Base-by-base conservation (phyloP, 2,888 invertebrate species). In the Spisula subtruncata region DNA sequence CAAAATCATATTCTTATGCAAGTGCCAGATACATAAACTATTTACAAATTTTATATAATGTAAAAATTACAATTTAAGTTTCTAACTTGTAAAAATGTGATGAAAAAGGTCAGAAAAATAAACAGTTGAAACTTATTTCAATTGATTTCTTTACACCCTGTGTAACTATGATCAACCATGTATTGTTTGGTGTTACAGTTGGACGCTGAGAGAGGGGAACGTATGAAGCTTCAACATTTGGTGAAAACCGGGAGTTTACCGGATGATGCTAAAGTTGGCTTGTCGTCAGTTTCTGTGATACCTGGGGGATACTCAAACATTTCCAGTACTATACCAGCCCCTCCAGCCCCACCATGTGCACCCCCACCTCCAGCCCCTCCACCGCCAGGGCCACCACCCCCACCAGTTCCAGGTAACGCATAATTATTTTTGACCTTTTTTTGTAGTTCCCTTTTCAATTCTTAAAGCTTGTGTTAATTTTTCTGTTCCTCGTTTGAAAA, bases 191-290 rank as follows among this genome's bases (percentile, higher is more conserved):
- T 32, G 20, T 88, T 91, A 8, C 92, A 96, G 97, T 90, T 97
- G 80, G 96, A 96, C 85, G 94, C 95, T 41, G 97, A 97, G 91
- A 91, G 96, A 90, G 95, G 94, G 60, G 99, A 99, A 96, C 97
- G 98, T 88, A 97, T 98, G 92, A 98, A 98, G 89, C 97, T 98
- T 91, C 98, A 99, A 96, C 98, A 98, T 95, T 97, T 99, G 94
- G 98, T 99, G 92, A 98, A 98, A 93, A 98, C 98, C 94, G 99
- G 99, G 93, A 98, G 98, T 97, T 98, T 99, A 96, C 99, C 99
- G 12, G 99, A 99, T 96, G 99, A 99, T 96, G 98, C 99, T 46
- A 99, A 99, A 97, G 98, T 97, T 90, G 96, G 95, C 18, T 93
- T 96, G 60, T 94, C 94, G 56, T 89, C 94, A 29, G 93, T 93